Conservation (phyloP, 2,113 vertebrate genomes). For the Procavia capensis region DNA sequence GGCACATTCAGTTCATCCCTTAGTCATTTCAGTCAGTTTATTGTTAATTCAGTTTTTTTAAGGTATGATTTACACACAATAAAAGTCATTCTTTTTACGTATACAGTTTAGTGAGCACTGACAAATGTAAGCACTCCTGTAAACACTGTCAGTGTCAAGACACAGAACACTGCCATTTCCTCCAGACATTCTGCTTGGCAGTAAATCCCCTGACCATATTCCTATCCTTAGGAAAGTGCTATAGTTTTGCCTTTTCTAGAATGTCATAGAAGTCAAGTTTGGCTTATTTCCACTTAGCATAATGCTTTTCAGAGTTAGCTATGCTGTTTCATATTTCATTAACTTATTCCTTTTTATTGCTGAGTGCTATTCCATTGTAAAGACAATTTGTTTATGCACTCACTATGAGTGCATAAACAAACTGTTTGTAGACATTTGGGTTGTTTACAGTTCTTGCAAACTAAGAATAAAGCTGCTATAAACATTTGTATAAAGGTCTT, state of each 20-base stretch:
- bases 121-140: neutral
- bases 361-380: neutral
- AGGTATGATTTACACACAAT: constrained; percentile 15
- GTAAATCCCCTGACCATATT: neutral
- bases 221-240: neutral
- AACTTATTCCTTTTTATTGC: neutral
- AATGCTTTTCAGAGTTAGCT: neutral
- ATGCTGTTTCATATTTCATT: neutral
- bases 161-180: neutral
- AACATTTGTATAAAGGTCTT: neutral
- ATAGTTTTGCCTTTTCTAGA: neutral
- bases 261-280: neutral
- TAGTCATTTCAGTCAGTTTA: neutral
- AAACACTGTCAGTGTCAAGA: neutral
- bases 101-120: neutral
- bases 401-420: no score
- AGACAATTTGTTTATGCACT: neutral
- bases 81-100: constrained; percentile 13
- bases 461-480: neutral
- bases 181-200: neutral
- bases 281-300: neutral
- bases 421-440: neutral
- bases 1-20: neutral
- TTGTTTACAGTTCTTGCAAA: neutral
- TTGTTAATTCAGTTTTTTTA: neutral